Conservation (phyloP, 2,888 invertebrate species). For the Phortica okadai region DNA sequence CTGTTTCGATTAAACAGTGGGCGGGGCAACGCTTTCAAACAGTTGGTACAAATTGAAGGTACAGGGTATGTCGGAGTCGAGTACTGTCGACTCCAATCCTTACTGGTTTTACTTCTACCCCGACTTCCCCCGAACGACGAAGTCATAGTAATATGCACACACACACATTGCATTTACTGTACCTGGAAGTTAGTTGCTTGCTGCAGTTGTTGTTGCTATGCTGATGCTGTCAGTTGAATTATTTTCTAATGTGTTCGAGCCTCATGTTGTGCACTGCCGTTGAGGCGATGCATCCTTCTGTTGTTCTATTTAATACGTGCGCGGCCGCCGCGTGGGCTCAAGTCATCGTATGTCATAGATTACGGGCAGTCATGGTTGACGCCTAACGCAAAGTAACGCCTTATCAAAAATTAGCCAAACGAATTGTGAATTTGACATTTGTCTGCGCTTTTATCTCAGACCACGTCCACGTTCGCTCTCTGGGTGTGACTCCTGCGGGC, state of each 20-base stretch:
- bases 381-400: not conserved
- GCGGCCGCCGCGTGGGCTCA: not conserved
- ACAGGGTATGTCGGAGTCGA: too few relatives aligned
- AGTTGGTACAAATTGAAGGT: too few relatives aligned
- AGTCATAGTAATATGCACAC: not conserved
- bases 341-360: not conserved
- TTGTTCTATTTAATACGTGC: conserved; percentile 4
- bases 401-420: conserved; percentile 39
- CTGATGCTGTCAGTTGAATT: conserved; percentile 52
- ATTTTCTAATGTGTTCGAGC: conserved; percentile 62
- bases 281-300: conserved; percentile 13
- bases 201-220: conserved; percentile 31
- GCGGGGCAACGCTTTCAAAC: too few relatives aligned
- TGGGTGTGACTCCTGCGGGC: not conserved
- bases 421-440: conserved; percentile 42
- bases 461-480: not conserved
- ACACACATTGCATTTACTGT: too few relatives aligned
- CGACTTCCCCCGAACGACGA: not conserved
- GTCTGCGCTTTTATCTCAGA: conserved; percentile 29
- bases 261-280: not conserved
- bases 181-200: not conserved
- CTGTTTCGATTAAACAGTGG: too few relatives aligned
- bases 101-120: not conserved
- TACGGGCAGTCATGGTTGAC: not conserved
- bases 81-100: too few relatives aligned